Evolutionary conservation across 2,113 vertebrate species (phyloP).

Genomic region (Forbesichthys agassizii): DNA sequence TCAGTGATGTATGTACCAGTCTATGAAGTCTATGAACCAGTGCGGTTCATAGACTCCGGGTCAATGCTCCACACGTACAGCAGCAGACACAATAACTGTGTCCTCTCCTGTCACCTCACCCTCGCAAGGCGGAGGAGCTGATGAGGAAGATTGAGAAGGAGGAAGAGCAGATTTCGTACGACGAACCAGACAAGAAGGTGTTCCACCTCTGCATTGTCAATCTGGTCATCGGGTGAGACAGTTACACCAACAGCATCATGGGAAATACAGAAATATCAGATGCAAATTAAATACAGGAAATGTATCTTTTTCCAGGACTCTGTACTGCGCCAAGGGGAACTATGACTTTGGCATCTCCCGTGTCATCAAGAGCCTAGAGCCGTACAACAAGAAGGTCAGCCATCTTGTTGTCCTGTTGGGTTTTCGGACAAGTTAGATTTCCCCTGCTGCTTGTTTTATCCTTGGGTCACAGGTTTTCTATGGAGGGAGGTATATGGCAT

Average conservation of each 20-base stretch:
- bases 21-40: no score
- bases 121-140: conserved; percentile 85
- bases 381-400: conserved; percentile 89
- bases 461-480: background rate
- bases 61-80: no score
- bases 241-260: no score
- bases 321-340: conserved; percentile 96
- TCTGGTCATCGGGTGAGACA: conserved; percentile 88
- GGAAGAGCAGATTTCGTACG: conserved; percentile 91
- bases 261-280: background rate
- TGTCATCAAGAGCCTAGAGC: conserved; percentile 95
- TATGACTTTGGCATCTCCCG: conserved; percentile 96
- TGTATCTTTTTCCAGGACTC: conserved; percentile 71
- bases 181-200: conserved; percentile 88
- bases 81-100: background rate
- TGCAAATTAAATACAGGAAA: no score
- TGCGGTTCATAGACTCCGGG: no score
- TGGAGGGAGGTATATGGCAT: no score
- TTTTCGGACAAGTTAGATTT: background rate
- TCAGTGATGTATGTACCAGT: no score
- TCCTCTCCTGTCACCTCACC: background rate
- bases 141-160: conserved; percentile 97
- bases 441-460: background rate
- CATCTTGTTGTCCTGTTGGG: background rate
- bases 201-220: conserved; percentile 98